Percentiles rank a stretch among this genome's conserved stretches.
These are phyloP conservation scores for Diadegma fenestrale DNA, from an alignment of 2,888 invertebrate genomes.

Conservation along the genomic window DNA sequence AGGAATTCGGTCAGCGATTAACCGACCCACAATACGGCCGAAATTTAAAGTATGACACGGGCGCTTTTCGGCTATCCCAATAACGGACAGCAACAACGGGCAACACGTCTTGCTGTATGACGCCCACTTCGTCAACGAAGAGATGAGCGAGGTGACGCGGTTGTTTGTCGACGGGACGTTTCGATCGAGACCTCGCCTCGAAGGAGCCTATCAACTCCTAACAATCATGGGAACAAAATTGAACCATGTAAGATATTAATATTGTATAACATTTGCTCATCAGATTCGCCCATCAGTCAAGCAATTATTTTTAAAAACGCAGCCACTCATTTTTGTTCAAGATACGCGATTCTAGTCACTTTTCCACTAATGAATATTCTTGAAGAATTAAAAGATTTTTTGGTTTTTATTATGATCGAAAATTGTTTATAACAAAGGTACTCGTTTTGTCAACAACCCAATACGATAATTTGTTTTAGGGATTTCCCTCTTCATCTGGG, in stretches of 20 bases:
- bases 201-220: slow-evolving; percentile 39
- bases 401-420: too few species aligned
- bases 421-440: too few species aligned
- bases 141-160: slow-evolving; percentile 24
- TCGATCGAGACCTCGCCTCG: slow-evolving; percentile 30
- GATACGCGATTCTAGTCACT: not conserved
- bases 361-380: not conserved
- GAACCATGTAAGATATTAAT: slow-evolving; percentile 17
- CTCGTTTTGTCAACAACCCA: too few species aligned
- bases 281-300: too few species aligned
- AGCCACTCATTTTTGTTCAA: too few species aligned
- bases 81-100: slow-evolving; percentile 20
- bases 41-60: slow-evolving; percentile 40
- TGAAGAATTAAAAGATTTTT: too few species aligned
- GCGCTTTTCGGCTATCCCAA: slow-evolving; percentile 39
- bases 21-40: slow-evolving; percentile 30
- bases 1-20: slow-evolving; percentile 39
- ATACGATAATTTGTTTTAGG: not conserved
- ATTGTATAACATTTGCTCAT: too few species aligned
- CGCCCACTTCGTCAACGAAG: slow-evolving; percentile 17
- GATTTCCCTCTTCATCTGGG: not conserved
- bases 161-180: slow-evolving; percentile 33
- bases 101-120: slow-evolving; percentile 32
- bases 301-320: too few species aligned
- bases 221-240: slow-evolving; percentile 41